Evolutionary conservation across 2,113 vertebrate species (phyloP), one percentile per base, ranked within the genome.

Genomic region (Pleuronectes platessa): DNA sequence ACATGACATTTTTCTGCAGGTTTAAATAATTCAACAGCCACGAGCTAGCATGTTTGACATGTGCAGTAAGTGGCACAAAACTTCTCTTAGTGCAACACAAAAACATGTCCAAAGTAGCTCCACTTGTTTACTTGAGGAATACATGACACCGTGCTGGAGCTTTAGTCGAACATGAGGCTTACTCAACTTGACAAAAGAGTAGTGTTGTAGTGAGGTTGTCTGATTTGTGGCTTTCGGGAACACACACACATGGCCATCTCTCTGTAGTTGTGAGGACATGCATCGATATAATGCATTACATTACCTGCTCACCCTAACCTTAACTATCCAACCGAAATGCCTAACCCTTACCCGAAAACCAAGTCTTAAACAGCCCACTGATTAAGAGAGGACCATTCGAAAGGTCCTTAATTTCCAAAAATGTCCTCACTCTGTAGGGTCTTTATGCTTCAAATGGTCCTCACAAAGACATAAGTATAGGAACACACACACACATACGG

Each of bases 61-160:
- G 54, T 67, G 71, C 68, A 59, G 26, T 63, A 60, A 66, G 59
- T 71, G 71, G 47, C 40, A 68, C 23, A 72, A 51, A 79, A 70
- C 59, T 76, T 63, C 11, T 77, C 71, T 62, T 17, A 78, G 54
- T 70, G 35, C 65, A 26, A 61, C 66, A 66, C 26, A 74, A 68
- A 74, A 61, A 79, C 53, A 26, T 65, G 83, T 91, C 76, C 61
- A 87, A 77, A 88, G 74, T 61, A 89, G 73, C 71, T 70, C 68
- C 15, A 61, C 35, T 75, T 84, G 71, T 87, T 84, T 76, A 74
- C 74, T 83, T 64, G 59, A 56, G 53, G 24, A 86, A 76, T 54
- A 75, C 71, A 79, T 69, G 71, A 76, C 71, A 79, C 56, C n/a
- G 37, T 66, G 79, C n/a, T 82, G 18, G 62, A 71, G 68, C 65